Base-by-base conservation (phyloP, 35 echinoderm and acorn worm species). In the Patiria miniata region DNA sequence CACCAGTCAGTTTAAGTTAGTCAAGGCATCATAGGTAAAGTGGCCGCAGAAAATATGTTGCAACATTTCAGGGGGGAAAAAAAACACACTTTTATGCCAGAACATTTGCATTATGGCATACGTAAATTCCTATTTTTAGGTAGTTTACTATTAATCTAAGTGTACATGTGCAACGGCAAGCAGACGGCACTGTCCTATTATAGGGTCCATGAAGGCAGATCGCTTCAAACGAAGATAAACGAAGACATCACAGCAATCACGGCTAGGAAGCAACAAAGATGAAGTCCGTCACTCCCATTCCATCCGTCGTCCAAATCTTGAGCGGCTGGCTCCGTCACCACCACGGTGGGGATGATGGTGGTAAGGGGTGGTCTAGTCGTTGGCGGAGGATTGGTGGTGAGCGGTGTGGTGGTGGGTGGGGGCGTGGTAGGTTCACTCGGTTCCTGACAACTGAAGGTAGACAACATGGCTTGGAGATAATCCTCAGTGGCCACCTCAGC, bases 351-450 rank as follows among this genome's bases (percentile, higher is more conserved):
- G 17, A 23, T 17, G 33, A 28, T 16, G 7, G 30, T 51, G 30
- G 30, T 34, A 18, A 9, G 3, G 17, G 39, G 40, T 5, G 80
- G 28, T 52, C 18, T 18, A 15, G 33, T 42, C 40, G 79, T 81
- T 15, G 78, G 5, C 9, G 39, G 33, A 34, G 17, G 7, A 42
- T 18, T 51, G 40, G 80, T 82, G 21, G 80, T 82, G 8, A 52
- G 15, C 21, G 8, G 40, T 22, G 51, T 52, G 30, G 80, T 82
- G 15, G 80, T 82, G 10, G 80, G 80, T 30, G 80, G 80, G 33
- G 51, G 80, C 16, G 80, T 82, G 1, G 30, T 52, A 17, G 80
- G 80, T 8, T 82, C 80, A 7, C 33, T 30, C 30, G 80, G 80
- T 5, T 82, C 80, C 39, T 53, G 19, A 33, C 80, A 82, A 9